Conservation (phyloP, 2,113 vertebrate species). For the Vireo altiloquus region DNA sequence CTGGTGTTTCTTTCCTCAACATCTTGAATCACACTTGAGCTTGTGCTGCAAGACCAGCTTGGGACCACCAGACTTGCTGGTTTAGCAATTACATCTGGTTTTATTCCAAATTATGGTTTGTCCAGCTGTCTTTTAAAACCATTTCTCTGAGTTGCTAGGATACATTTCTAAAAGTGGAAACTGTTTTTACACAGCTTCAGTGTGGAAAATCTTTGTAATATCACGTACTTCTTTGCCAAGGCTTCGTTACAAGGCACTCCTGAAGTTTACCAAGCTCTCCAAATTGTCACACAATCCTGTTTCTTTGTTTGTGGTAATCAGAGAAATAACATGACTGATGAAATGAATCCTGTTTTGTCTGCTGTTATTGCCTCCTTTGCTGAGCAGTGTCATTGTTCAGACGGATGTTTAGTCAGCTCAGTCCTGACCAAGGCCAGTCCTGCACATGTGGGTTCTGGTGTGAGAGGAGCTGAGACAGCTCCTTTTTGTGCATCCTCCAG, state of each 20-base stretch:
- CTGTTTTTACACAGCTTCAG: slow-evolving; percentile 1
- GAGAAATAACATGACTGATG: not conserved
- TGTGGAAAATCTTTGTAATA: slow-evolving; percentile 18
- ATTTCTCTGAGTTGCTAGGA: slow-evolving; percentile 41
- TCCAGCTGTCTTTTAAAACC: slow-evolving; percentile 42
- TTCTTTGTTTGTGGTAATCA: slow-evolving; percentile 27
- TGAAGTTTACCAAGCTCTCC: slow-evolving; percentile 13
- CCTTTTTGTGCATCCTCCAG: not conserved
- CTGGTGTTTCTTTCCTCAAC: not conserved
- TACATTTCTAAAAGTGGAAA: slow-evolving; percentile 58
- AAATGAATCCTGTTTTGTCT: not conserved
- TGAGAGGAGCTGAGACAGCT: not conserved
- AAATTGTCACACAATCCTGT: not conserved
- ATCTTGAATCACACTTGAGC: not conserved
- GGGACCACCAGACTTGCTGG: not conserved
- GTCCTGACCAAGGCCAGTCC: not conserved
- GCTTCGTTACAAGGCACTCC: slow-evolving; percentile 1
- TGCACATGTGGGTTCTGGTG: not conserved
- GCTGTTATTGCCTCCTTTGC: not conserved
- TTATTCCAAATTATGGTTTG: slow-evolving; percentile 12
- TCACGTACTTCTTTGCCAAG: slow-evolving; percentile 33
- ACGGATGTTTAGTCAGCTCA: not conserved
- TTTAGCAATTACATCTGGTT: slow-evolving; percentile 6
- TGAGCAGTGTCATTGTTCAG: not conserved
- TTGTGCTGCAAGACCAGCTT: not conserved